phyloP scores from a whole-genome alignment of 2,113 vertebrate genomes.

The Nothocercus nigrocapillus region DNA sequence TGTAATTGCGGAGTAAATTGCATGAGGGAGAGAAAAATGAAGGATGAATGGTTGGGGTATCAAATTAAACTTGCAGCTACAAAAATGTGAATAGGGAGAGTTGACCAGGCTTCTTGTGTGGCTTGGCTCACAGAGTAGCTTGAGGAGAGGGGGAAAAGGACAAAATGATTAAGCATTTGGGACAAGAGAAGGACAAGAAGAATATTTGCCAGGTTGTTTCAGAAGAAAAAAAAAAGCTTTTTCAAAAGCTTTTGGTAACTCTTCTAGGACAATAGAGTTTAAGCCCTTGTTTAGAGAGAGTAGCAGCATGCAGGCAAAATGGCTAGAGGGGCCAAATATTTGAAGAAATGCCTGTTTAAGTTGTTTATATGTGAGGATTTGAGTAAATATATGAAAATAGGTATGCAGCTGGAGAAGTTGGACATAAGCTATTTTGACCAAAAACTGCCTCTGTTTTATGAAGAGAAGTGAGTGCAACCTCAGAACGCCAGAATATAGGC shows the following conservation, averaged over 20 bases:
- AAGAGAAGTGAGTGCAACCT: not conserved
- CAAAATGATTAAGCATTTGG: not conserved
- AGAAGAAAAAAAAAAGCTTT: not conserved
- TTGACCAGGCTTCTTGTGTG: not conserved
- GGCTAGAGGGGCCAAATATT: not conserved
- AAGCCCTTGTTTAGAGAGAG: not conserved
- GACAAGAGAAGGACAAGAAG: not conserved
- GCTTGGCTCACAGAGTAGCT: not conserved
- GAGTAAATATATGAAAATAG: not conserved
- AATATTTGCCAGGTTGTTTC: not conserved
- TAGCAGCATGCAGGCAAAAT: not conserved
- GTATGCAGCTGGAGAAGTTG: not conserved
- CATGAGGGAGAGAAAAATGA: not conserved
- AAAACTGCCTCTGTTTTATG: not conserved
- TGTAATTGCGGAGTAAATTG: not conserved
- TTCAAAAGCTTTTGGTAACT: not conserved
- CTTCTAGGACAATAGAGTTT: not conserved
- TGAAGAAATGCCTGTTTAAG: not conserved
- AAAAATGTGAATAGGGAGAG: accelerated
- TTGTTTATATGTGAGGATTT: not conserved
- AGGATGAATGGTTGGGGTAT: not conserved
- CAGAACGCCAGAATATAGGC: not conserved
- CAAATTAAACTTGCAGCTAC: not conserved
- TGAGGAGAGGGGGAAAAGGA: not conserved
- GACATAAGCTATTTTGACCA: not conserved